Conservation (phyloP, 2,888 invertebrate genomes). For the Hecatera dysodea region DNA sequence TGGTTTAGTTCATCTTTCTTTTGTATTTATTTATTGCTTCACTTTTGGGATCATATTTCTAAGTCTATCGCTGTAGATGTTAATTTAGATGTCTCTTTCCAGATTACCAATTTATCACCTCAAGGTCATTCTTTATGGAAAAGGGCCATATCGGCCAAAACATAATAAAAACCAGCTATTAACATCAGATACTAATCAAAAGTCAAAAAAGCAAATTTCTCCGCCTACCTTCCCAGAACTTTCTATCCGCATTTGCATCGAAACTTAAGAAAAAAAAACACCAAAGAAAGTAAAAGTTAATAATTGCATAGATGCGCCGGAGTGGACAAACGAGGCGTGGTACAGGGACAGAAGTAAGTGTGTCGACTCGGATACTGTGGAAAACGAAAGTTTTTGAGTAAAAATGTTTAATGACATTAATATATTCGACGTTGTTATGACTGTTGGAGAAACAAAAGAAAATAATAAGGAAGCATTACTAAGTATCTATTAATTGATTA, state of each 20-base stretch:
- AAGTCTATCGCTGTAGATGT: neutral
- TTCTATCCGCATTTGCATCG: constrained; percentile 77
- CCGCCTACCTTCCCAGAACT: constrained; percentile 76
- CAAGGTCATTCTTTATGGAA: constrained; percentile 32
- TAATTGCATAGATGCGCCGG: constrained; percentile 78
- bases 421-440: constrained; percentile 31
- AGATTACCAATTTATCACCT: neutral
- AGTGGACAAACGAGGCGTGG: constrained; percentile 63
- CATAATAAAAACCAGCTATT: constrained; percentile 30
- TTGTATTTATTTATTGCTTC: neutral
- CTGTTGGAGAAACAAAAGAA: neutral
- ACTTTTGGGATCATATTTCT: neutral
- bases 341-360: constrained; percentile 56
- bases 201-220: constrained; percentile 55
- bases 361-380: constrained; percentile 40
- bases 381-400: constrained; percentile 63
- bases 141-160: constrained; percentile 31
- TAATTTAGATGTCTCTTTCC: neutral
- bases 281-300: constrained; percentile 81
- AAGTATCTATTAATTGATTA: too few species aligned
- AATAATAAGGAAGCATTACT: neutral
- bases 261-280: constrained; percentile 67
- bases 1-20: neutral
- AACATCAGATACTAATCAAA: constrained; percentile 47
- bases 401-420: constrained; percentile 29